Conservation (phyloP, 2,113 vertebrate genomes). For the Engraulis encrasicolus region DNA sequence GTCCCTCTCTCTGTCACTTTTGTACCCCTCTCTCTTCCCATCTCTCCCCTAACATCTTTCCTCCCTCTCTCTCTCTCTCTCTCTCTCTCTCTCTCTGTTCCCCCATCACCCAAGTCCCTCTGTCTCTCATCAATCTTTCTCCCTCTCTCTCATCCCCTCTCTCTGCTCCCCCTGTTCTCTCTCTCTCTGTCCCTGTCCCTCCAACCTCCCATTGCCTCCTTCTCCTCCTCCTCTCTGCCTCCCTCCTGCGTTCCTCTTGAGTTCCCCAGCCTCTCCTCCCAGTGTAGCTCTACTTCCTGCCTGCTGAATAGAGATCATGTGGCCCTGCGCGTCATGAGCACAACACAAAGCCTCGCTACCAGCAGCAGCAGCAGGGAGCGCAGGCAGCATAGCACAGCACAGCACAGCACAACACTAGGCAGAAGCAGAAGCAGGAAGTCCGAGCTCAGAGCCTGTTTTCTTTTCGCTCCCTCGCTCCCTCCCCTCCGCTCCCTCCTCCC, state of each 20-base stretch:
- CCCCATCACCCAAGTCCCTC: too few relatives aligned
- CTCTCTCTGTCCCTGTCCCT: constrained; percentile 1
- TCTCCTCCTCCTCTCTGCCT: background rate
- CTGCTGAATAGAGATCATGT: constrained; percentile 60
- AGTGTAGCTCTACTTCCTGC: constrained; percentile 50
- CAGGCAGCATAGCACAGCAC: too few relatives aligned
- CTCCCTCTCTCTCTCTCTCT: constrained; percentile 30
- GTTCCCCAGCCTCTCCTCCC: constrained; percentile 13
- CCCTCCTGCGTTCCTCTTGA: constrained; percentile 21
- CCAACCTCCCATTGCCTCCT: too few relatives aligned
- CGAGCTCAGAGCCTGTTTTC: background rate
- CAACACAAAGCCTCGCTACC: constrained; percentile 20
- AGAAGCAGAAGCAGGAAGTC: too few relatives aligned
- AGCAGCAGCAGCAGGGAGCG: constrained; percentile 56
- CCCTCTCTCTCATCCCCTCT: constrained; percentile 36
- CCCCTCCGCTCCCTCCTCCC: constrained; percentile 3
- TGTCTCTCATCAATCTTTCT: too few relatives aligned
- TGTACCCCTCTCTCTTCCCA: constrained; percentile 38
- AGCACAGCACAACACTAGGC: too few relatives aligned
- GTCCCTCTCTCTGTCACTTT: too few relatives aligned
- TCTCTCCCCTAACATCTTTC: too few relatives aligned
- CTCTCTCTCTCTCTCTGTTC: background rate
- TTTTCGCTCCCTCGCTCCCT: background rate
- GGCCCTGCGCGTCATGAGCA: constrained; percentile 45
- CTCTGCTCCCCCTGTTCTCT: constrained; percentile 15